These are phyloP conservation scores for Drepana falcataria DNA, from an alignment of 2,888 invertebrate genomes.

Conservation along the genomic window DNA sequence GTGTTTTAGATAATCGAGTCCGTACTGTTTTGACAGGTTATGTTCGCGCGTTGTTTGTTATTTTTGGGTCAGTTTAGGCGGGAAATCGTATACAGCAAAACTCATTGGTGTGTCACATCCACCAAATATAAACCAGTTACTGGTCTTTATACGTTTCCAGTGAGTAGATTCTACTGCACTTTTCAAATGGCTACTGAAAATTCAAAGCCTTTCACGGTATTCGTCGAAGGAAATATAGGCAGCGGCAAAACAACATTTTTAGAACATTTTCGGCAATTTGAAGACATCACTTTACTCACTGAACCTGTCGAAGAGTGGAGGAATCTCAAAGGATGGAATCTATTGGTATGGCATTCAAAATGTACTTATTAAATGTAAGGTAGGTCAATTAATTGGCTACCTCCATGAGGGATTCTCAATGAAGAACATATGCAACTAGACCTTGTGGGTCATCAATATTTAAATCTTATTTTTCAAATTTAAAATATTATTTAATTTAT, in stretches of 20 bases:
- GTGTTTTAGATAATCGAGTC: constrained; percentile 16
- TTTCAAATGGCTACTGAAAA: constrained; percentile 42
- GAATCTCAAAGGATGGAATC: constrained; percentile 87
- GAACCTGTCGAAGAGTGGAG: constrained; percentile 94
- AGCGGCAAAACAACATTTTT: constrained; percentile 94
- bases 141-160: constrained; percentile 26
- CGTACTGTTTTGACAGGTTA: constrained; percentile 32
- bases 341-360: constrained; percentile 71
- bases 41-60: constrained; percentile 41
- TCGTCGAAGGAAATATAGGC: constrained; percentile 94
- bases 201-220: constrained; percentile 86
- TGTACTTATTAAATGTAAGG: neutral
- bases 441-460: too few species aligned
- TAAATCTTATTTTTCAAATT: too few species aligned
- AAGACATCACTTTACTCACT: constrained; percentile 81
- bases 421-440: too few species aligned
- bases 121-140: constrained; percentile 1
- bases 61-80: constrained; percentile 52
- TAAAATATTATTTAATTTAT: too few species aligned
- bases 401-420: too few species aligned
- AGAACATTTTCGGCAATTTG: constrained; percentile 86
- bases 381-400: too few species aligned
- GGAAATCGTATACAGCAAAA: constrained; percentile 31
- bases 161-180: constrained; percentile 27
- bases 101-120: constrained; percentile 2